phyloP scores from a whole-genome alignment of 92 coral and sea anemone species.

The Porites evermanni region DNA sequence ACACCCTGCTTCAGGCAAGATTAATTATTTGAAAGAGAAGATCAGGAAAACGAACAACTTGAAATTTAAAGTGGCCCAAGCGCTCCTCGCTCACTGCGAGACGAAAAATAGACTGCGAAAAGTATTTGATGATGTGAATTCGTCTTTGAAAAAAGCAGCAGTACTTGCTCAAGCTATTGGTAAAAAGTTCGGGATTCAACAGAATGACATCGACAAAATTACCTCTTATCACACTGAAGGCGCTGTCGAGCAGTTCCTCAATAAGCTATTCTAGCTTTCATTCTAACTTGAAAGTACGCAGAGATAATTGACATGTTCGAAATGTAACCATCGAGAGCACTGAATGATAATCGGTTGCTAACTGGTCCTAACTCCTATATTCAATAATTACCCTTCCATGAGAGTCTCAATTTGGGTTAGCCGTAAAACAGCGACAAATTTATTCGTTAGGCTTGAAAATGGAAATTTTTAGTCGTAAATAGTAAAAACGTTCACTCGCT shows the following conservation, averaged over 20 bases:
- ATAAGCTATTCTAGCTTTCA: slow-evolving; percentile 61
- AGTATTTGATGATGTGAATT: slow-evolving; percentile 78
- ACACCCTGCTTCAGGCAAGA: slow-evolving; percentile 33
- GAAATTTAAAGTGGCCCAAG: slow-evolving; percentile 88
- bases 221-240: slow-evolving; percentile 79
- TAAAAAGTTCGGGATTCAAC: slow-evolving; percentile 78
- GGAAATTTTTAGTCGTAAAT: no score
- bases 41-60: slow-evolving; percentile 71
- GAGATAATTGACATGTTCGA: no score
- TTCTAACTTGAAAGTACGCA: no score
- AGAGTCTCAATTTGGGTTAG: no score
- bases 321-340: no score
- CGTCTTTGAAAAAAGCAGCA: slow-evolving; percentile 81
- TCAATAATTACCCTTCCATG: no score
- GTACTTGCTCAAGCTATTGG: slow-evolving; percentile 87
- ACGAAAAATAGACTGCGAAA: slow-evolving; percentile 82
- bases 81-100: slow-evolving; percentile 85
- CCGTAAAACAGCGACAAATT: no score
- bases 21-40: slow-evolving; percentile 54
- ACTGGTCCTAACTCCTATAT: no score
- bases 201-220: slow-evolving; percentile 68
- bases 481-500: no score
- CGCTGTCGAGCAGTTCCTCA: slow-evolving; percentile 80
- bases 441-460: no score
- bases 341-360: no score